Evolutionary conservation across 2,888 invertebrate species (phyloP), one percentile per base, ranked within the genome.

Genomic region (Nemapogon koenigi): DNA sequence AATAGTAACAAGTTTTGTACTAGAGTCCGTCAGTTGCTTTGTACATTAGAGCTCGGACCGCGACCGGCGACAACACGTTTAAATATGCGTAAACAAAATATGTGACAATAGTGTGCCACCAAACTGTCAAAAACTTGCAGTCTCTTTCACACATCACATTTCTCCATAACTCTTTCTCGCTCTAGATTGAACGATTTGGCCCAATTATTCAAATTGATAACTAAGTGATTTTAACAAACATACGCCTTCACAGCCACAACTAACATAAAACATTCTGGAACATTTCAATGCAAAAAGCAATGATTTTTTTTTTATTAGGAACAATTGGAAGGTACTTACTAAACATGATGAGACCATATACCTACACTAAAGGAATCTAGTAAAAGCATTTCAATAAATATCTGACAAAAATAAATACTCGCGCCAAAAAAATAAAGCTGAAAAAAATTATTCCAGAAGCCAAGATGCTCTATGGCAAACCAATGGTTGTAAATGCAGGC

Each of bases 1-100:
- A 73, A 75, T 76, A 76, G 76, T 72, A 75, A 76, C 75, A 71
- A 72, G 66, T 67, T 75, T 76, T 76, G 76, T 76, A 76, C 76
- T 76, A 69, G 58, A 60, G 13, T 66, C 57, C 67, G 59, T 72
- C 64, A 64, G 50, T 55, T 73, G 10, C 16, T 26, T 73, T 73
- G 75, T 73, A 75, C 73, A 71, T 69, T 51, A 48, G 43, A 39
- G 63, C 64, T 69, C 65, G 65, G 62, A 59, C 49, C 62, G 57
- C 59, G 56, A 55, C 51, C 14, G 28, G n/a, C n/a, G n/a, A n/a
- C n/a, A n/a, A n/a, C n/a, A n/a, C n/a, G n/a, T n/a, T n/a, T n/a
- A n/a, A n/a, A n/a, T n/a, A 16, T 16, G 27, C 16, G 16, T 13
- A 29, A 17, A n/a, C 30, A 30, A 4, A 30, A 17, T 30, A 30